Conservation (phyloP, 2,888 invertebrate genomes). For the Gisinianus flammeolus region DNA sequence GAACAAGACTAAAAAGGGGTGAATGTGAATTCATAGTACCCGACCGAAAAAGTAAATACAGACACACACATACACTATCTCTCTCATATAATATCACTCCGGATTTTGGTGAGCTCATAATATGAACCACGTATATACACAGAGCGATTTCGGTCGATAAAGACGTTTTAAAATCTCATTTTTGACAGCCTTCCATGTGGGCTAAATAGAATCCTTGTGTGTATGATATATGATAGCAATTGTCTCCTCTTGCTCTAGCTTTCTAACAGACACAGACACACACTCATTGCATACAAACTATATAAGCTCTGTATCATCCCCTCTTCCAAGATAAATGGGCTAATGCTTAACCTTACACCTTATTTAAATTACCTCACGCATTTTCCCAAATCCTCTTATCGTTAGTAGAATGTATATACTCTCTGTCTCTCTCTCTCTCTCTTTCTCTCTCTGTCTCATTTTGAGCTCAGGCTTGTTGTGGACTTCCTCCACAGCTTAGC, state of each 20-base stretch:
- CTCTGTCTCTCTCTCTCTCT: conserved; percentile 11
- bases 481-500: too few relatives aligned
- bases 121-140: not conserved
- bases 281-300: not conserved
- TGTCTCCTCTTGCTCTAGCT: not conserved
- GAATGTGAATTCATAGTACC: not conserved
- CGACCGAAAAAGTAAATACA: not conserved
- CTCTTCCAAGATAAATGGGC: not conserved
- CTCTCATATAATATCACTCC: conserved; percentile 13
- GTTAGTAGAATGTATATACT: not conserved
- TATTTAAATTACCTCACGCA: conserved; percentile 20
- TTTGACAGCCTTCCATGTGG: conserved; percentile 23
- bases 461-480: too few relatives aligned
- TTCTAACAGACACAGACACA: not conserved
- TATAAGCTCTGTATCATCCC: not conserved
- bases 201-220: not conserved
- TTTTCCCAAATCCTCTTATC: conserved; percentile 10
- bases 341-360: conserved; percentile 29
- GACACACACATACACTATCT: not conserved
- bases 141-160: conserved; percentile 34
- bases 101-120: not conserved
- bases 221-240: too few relatives aligned
- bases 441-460: conserved; percentile 4
- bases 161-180: conserved; percentile 42
- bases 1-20: not conserved